These are phyloP conservation scores for Siniperca chuatsi DNA, from an alignment of 2,113 vertebrate species.

Conservation along the genomic window DNA sequence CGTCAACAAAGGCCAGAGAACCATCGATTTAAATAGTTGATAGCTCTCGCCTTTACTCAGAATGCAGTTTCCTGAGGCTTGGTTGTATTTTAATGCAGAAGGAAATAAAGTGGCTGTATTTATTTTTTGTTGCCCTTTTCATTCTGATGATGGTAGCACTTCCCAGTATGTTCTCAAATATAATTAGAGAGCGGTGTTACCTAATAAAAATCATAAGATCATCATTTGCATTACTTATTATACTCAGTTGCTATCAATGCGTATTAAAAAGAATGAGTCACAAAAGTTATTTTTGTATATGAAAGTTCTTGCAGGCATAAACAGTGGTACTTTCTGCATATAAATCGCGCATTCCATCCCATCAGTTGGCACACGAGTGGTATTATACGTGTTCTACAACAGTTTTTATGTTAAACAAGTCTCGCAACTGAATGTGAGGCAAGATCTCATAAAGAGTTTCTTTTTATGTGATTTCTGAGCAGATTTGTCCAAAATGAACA, in stretches of 20 bases:
- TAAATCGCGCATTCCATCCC: no score
- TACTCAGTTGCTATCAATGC: background rate
- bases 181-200: background rate
- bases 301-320: background rate
- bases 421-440: no score
- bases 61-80: constrained; percentile 13
- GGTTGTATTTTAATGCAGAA: background rate
- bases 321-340: no score
- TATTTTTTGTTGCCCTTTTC: constrained; percentile 9
- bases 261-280: background rate
- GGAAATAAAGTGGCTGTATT: background rate
- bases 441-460: background rate
- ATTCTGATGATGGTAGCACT: background rate
- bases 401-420: no score
- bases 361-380: no score
- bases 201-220: background rate
- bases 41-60: constrained; percentile 4
- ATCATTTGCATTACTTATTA: no score
- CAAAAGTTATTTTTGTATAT: background rate
- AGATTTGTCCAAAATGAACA: background rate
- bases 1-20: constrained; percentile 64
- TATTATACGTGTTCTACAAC: no score
- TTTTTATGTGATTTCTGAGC: background rate
- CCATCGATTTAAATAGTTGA: constrained; percentile 50
- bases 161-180: constrained; percentile 2